Evolutionary conservation across 2,888 invertebrate species (phyloP), one percentile per base, ranked within the genome.

Genomic region (Zygaena filipendulae): DNA sequence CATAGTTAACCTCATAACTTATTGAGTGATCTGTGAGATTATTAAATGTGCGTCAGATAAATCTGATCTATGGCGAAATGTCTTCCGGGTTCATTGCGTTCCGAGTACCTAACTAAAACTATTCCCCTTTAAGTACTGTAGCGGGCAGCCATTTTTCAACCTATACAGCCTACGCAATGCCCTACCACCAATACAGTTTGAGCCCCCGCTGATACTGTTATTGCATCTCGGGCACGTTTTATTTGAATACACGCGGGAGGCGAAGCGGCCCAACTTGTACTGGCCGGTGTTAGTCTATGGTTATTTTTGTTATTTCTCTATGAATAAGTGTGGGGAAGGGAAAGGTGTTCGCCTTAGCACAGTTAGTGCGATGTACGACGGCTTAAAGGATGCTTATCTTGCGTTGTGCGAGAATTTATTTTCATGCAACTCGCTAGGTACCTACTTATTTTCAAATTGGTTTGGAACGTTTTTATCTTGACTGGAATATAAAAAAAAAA

Each of bases 231-330:
- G 4, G 9, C 11, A 24, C 24, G 13, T 25, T 27, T 11, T 13
- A 14, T 13, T 9, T 8, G 33, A 38, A 36, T 36, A 31, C 32
- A 30, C 30, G 33, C 30, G 41, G 42, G 40, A 37, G 36, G 36
- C 38, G 39, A 30, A 35, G 41, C 27, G 41, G 63, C 19, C 59
- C 68, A 47, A 27, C 19, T 18, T 47, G 35, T 20, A 37, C 37
- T 68, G 69, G 72, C 34, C 38, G 45, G 42, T 40, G 38, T 53
- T 57, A 6, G 59, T 59, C 61, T 70, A 69, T 70, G 68, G 68
- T 58, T 75, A 77, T 79, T 79, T 79, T 79, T 77, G 75, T 69
- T 77, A 75, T 75, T 75, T 74, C 72, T 69, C 74, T 75, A 72
- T 75, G 74, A 74, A 79, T 75, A 75, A 74, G 69, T 70, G 66